Percentiles rank a stretch among this genome's conserved stretches.
Conservation (phyloP, 2,888 invertebrate species). For the Cylindroiulus punctatus region DNA sequence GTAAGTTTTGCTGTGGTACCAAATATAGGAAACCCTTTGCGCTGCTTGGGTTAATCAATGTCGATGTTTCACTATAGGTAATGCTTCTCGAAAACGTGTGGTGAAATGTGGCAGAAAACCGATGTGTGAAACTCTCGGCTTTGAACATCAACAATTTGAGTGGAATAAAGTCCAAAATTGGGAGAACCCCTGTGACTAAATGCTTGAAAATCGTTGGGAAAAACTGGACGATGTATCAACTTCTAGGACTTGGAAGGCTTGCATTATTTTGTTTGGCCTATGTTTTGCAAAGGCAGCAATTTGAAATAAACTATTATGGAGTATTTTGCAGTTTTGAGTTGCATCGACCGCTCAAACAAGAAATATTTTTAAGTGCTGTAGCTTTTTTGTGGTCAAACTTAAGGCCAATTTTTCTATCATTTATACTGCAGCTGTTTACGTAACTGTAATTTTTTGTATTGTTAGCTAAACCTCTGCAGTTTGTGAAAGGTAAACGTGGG, state of each 20-base stretch:
- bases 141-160: background rate
- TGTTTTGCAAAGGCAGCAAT: conserved; percentile 11
- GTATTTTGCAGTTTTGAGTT: background rate
- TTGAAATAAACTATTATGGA: background rate
- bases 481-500: conserved; percentile 16
- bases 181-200: background rate
- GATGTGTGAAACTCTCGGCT: background rate
- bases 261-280: background rate
- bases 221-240: background rate
- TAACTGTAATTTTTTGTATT: conserved; percentile 15
- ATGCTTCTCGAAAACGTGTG: background rate
- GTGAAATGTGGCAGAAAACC: background rate
- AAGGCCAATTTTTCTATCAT: background rate
- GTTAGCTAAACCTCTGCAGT: background rate
- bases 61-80: background rate
- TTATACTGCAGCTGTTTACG: background rate
- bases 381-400: background rate
- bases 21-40: no score
- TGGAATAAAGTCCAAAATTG: background rate
- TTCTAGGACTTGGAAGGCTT: no score
- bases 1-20: background rate
- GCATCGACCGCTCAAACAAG: background rate
- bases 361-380: background rate
- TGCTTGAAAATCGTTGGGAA: background rate
- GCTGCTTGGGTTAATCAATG: no score